These are phyloP conservation scores for Tragulus kanchil DNA, from an alignment of 2,113 vertebrate species.

Conservation along the genomic window DNA sequence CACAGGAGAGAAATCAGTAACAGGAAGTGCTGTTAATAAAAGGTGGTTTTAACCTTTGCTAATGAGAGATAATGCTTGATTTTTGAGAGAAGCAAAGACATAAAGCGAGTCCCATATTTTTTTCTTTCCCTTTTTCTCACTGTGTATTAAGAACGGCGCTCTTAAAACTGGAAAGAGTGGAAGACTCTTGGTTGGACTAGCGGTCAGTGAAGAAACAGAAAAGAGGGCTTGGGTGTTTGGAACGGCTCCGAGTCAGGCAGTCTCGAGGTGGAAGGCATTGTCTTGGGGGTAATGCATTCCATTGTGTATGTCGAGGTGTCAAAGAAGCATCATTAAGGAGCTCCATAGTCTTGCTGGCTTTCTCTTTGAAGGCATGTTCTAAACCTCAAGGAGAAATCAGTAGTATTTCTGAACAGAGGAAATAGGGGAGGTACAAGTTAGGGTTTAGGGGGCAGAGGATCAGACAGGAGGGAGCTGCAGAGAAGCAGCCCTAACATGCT, in stretches of 20 bases:
- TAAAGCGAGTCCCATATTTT: background rate
- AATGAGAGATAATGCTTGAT: background rate
- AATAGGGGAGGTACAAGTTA: background rate
- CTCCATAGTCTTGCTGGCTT: background rate
- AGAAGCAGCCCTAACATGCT: background rate
- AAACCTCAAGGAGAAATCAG: background rate
- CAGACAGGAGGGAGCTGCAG: too few relatives aligned
- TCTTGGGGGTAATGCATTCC: too few relatives aligned
- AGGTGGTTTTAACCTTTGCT: background rate
- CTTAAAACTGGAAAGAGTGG: too few relatives aligned
- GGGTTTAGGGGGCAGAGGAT: background rate
- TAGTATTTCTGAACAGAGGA: background rate
- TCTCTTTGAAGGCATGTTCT: background rate
- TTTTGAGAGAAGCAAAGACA: background rate
- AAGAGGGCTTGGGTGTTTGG: too few relatives aligned
- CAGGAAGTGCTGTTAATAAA: background rate
- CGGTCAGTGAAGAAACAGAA: too few relatives aligned
- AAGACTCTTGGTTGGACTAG: too few relatives aligned
- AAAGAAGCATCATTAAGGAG: too few relatives aligned
- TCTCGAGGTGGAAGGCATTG: too few relatives aligned
- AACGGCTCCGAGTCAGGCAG: too few relatives aligned
- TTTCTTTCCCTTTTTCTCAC: too few relatives aligned
- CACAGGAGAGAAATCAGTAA: background rate
- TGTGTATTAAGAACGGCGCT: too few relatives aligned
- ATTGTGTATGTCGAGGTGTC: too few relatives aligned